These are phyloP conservation scores for Sebastes hubbsi DNA, from an alignment of 2,797 vertebrate genomes.

Conservation along the genomic window DNA sequence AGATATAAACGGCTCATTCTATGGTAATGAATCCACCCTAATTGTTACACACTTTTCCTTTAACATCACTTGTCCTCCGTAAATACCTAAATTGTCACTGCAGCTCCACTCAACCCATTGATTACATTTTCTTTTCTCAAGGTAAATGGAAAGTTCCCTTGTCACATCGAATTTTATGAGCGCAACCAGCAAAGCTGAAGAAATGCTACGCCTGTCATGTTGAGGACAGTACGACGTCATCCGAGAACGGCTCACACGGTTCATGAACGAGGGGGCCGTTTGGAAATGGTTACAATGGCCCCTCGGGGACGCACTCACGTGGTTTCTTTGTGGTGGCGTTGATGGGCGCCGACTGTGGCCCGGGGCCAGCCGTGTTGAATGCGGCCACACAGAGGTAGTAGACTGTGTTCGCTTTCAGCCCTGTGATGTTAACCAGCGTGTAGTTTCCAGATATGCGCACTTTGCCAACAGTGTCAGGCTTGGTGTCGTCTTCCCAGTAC, in stretches of 20 bases:
- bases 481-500: constrained; percentile 93
- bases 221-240: neutral
- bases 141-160: constrained; percentile 14
- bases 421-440: constrained; percentile 87
- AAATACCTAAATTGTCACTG: neutral
- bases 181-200: constrained; percentile 5
- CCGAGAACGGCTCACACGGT: neutral
- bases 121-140: neutral
- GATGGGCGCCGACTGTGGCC: constrained; percentile 90
- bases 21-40: too few species aligned
- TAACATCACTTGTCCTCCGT: neutral
- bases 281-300: constrained; percentile 10
- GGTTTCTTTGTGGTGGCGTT: constrained; percentile 94
- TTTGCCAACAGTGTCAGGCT: constrained; percentile 90
- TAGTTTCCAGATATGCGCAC: constrained; percentile 89
- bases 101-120: neutral
- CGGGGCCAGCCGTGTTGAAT: constrained; percentile 91
- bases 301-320: constrained; percentile 81
- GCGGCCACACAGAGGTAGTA: constrained; percentile 92
- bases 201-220: constrained; percentile 11
- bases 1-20: too few species aligned
- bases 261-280: constrained; percentile 6
- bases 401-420: constrained; percentile 87
- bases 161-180: constrained; percentile 19
- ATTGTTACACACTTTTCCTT: too few species aligned